Percentiles rank a stretch among this genome's conserved stretches.
phyloP scores from a whole-genome alignment of 2,797 vertebrate species.

The Coranthus polyacanthus region DNA sequence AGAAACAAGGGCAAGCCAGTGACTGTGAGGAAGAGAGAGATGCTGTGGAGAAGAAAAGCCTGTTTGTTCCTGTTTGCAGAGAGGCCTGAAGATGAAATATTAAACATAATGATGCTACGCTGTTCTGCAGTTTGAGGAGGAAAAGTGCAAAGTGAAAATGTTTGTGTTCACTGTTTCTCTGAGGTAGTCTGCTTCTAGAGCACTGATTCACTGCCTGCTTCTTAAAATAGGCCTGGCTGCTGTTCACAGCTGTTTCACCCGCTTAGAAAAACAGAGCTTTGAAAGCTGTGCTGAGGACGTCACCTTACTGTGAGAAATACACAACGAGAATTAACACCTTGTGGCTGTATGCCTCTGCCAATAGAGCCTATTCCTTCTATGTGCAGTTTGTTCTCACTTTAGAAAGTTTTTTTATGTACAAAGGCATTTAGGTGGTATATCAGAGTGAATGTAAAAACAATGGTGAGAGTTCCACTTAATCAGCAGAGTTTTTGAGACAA shows the following conservation, averaged over 20 bases:
- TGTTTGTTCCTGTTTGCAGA: constrained; percentile 11
- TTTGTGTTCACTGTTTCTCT: not conserved
- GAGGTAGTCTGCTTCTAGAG: constrained; percentile 1
- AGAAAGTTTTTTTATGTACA: too few species aligned
- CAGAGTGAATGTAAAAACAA: too few species aligned
- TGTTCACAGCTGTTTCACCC: not conserved
- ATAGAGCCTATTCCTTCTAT: too few species aligned
- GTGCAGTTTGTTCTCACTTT: too few species aligned
- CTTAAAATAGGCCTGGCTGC: not conserved
- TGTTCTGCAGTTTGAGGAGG: not conserved
- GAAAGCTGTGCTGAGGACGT: not conserved
- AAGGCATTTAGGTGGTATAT: too few species aligned
- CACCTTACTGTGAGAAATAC: not conserved
- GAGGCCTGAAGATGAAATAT: constrained; percentile 3
- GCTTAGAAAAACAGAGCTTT: not conserved
- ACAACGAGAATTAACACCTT: too few species aligned
- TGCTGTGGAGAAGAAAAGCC: not conserved
- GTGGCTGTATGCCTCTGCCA: too few species aligned
- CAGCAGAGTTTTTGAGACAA: too few species aligned
- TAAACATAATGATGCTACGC: not conserved
- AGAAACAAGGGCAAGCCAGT: not conserved
- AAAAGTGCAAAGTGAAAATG: constrained; percentile 1
- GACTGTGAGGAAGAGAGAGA: constrained; percentile 1
- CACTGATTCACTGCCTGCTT: not conserved
- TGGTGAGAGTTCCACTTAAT: too few species aligned